Evolutionary conservation across 2,888 invertebrate genomes (phyloP), one percentile per base, ranked within the genome.

Genomic region (Diabrotica balteata): DNA sequence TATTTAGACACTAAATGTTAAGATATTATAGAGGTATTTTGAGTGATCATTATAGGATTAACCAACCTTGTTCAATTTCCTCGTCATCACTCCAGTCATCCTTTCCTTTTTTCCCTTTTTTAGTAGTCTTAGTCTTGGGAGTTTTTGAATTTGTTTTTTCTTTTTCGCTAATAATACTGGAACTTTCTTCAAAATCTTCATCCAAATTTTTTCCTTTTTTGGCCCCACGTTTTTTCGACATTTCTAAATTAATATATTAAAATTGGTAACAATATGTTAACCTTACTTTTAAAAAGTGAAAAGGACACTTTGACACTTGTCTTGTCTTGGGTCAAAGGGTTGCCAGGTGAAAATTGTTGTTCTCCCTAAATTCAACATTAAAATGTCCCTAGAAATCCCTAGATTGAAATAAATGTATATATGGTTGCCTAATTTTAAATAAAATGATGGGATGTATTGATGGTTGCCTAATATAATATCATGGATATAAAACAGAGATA

Each of bases 171-270:
- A 77, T 77, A 10, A 72, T 73, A 60, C 85, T 73, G 47, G 71
- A 68, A 43, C 80, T 80, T 60, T 87, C 87, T 57, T 87, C 82
- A 62, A 64, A 70, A 71, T 87, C 87, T 17, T 88, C 87, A 42
- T 88, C 88, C 0, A 87, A 77, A 71, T 87, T 86, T 78, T 86
- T 85, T 75, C 86, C 87, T 78, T 89, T 90, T 77, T 88, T 89
- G 72, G 84, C 85, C 63, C 86, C 87, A 70, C 85, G 86, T 81
- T 87, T 88, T 79, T 89, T 89, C 7, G 89, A 89, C 89, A 89
- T 90, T 60, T 62, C 52, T 43, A 7, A 54, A 8, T 42, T 47
- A 45, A 44, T 62, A 54, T 7, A 7, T 45, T 32, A 44, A n/a
- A 55, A 55, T 11, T 45, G 44, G 32, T 8, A 11, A 49, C 45